Conservation (phyloP, 2,888 invertebrate species). For the Sphaerolaimus hirsutus region DNA sequence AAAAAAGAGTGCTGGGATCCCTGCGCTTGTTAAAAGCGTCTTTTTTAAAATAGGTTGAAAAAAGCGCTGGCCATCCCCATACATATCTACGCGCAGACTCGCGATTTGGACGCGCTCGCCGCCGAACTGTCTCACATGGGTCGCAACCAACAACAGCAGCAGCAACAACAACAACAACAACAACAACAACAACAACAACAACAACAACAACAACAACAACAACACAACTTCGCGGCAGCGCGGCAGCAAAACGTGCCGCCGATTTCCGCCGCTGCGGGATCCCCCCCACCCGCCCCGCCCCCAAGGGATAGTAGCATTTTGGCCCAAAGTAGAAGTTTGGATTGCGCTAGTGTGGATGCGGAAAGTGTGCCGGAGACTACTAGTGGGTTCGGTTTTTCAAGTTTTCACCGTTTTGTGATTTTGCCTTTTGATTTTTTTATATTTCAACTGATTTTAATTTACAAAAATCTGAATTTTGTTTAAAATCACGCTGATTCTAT, state of each 20-base stretch:
- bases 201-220: conserved; percentile 5
- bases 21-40: too few species aligned
- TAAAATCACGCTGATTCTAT: too few species aligned
- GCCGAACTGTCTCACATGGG: conserved; percentile 78
- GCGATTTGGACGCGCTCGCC: conserved; percentile 87
- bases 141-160: background rate
- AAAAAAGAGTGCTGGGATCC: too few species aligned
- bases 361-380: background rate
- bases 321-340: too few species aligned
- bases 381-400: background rate
- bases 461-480: too few species aligned
- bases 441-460: too few species aligned
- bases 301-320: conserved; percentile 19
- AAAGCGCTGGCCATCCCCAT: too few species aligned
- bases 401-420: too few species aligned
- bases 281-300: conserved; percentile 24
- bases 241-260: conserved; percentile 4
- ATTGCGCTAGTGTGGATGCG: background rate
- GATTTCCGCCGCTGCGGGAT: conserved; percentile 10
- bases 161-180: background rate
- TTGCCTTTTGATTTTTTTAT: too few species aligned
- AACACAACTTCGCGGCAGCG: conserved; percentile 6
- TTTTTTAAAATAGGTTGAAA: too few species aligned
- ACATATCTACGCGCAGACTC: too few species aligned
- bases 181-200: conserved; percentile 1